A percentile compares a stretch with the other conserved stretches of the same genome.
Evolutionary conservation across 2,888 invertebrate genomes (phyloP).

Genomic region (Drosophila prostipennis): DNA sequence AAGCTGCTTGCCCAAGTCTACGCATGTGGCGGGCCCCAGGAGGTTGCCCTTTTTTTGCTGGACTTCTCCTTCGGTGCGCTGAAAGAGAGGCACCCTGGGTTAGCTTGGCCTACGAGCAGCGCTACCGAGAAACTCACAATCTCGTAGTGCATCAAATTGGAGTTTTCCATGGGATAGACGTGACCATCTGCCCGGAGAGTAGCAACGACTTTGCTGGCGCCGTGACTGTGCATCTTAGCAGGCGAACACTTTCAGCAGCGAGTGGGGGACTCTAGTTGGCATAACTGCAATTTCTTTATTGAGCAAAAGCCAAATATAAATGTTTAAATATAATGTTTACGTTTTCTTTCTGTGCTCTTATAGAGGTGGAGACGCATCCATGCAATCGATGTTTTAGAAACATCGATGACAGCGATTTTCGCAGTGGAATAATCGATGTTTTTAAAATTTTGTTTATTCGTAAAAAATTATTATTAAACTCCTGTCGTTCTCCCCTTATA

Average conservation of each 20-base stretch:
- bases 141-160: slow-evolving; percentile 79
- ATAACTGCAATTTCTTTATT: slow-evolving; percentile 46
- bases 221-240: slow-evolving; percentile 69
- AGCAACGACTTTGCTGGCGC: slow-evolving; percentile 80
- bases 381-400: no score
- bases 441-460: no score
- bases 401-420: no score
- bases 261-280: slow-evolving; percentile 32
- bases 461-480: no score
- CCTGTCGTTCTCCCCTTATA: no score
- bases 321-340: slow-evolving; percentile 38
- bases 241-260: slow-evolving; percentile 53
- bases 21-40: slow-evolving; percentile 79
- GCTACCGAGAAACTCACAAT: slow-evolving; percentile 66
- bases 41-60: slow-evolving; percentile 57
- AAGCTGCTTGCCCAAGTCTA: slow-evolving; percentile 93
- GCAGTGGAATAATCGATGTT: no score
- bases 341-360: slow-evolving; percentile 15
- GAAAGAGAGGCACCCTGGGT: not conserved
- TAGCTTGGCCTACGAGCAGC: not conserved
- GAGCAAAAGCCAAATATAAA: slow-evolving; percentile 9
- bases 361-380: no score
- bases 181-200: slow-evolving; percentile 81
- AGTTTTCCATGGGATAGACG: slow-evolving; percentile 76
- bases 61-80: slow-evolving; percentile 79